phyloP scores from a whole-genome alignment of 2,888 invertebrate genomes.

The Thecocarcelia acutangulata region DNA sequence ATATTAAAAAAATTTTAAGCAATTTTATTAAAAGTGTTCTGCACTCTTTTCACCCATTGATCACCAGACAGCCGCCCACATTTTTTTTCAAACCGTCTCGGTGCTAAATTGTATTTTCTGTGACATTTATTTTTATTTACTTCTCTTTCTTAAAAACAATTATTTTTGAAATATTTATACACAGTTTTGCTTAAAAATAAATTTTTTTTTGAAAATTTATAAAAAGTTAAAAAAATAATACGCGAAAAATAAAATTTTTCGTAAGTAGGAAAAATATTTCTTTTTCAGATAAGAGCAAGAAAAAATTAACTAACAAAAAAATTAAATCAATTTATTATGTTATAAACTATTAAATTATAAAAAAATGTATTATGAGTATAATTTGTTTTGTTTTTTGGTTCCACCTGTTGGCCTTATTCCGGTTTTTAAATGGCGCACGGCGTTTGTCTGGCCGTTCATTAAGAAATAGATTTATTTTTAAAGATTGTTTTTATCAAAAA shows the following conservation, averaged over 20 bases:
- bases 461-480: constrained; percentile 31
- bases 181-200: constrained; percentile 4
- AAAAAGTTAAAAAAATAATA: too few relatives aligned
- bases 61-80: constrained; percentile 45
- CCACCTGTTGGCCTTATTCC: constrained; percentile 28
- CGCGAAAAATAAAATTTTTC: too few relatives aligned
- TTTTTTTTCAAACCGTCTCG: constrained; percentile 8
- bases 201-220: too few relatives aligned
- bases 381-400: background rate
- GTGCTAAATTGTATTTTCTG: constrained; percentile 42
- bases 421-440: background rate
- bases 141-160: constrained; percentile 28
- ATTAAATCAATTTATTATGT: too few relatives aligned
- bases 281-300: too few relatives aligned
- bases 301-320: too few relatives aligned
- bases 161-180: constrained; percentile 48
- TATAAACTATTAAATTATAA: too few relatives aligned
- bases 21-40: constrained; percentile 14
- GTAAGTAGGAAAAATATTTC: too few relatives aligned
- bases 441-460: background rate
- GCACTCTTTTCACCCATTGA: constrained; percentile 21
- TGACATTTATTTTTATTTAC: constrained; percentile 37
- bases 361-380: too few relatives aligned
- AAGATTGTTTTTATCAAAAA: background rate
- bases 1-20: background rate